Percentiles rank a stretch among this genome's conserved stretches.
Conservation (phyloP, 92 coral and sea anemone species). For the Palythoa heliodiscus region DNA sequence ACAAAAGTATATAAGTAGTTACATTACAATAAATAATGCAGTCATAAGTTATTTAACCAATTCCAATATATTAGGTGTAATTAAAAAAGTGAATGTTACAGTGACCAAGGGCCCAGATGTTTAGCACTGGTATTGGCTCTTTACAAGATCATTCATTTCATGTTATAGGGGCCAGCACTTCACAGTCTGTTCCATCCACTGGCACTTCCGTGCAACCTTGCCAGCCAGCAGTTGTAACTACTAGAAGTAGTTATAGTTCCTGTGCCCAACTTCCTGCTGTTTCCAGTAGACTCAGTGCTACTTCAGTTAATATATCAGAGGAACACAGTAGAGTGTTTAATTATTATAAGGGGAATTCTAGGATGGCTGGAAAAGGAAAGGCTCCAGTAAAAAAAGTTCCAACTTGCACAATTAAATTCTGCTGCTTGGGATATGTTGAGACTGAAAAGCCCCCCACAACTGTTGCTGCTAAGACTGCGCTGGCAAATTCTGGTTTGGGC, state of each 20-base stretch:
- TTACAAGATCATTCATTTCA: conserved; percentile 39
- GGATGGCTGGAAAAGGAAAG: conserved; percentile 44
- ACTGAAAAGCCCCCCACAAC: conserved; percentile 61
- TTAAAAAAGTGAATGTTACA: background rate
- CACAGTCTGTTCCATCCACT: conserved; percentile 48
- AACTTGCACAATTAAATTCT: conserved; percentile 56
- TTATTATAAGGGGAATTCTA: conserved; percentile 38
- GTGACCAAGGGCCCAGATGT: background rate
- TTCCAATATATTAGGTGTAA: background rate
- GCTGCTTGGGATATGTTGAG: conserved; percentile 58
- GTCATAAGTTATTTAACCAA: conserved; percentile 8
- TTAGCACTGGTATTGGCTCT: conserved; percentile 10
- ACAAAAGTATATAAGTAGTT: background rate
- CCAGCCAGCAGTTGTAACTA: conserved; percentile 46
- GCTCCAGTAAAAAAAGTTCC: conserved; percentile 44
- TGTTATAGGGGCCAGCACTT: conserved; percentile 42
- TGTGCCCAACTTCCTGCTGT: conserved; percentile 28
- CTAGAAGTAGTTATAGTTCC: conserved; percentile 46
- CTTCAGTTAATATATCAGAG: conserved; percentile 40
- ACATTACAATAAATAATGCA: background rate
- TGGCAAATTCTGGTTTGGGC: conserved; percentile 58
- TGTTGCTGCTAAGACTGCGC: conserved; percentile 55
- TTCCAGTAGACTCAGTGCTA: conserved; percentile 35
- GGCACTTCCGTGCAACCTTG: conserved; percentile 50
- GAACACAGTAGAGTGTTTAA: conserved; percentile 56